These are phyloP conservation scores for Silurus meridionalis DNA, from an alignment of 2,113 vertebrate genomes.

Conservation along the genomic window DNA sequence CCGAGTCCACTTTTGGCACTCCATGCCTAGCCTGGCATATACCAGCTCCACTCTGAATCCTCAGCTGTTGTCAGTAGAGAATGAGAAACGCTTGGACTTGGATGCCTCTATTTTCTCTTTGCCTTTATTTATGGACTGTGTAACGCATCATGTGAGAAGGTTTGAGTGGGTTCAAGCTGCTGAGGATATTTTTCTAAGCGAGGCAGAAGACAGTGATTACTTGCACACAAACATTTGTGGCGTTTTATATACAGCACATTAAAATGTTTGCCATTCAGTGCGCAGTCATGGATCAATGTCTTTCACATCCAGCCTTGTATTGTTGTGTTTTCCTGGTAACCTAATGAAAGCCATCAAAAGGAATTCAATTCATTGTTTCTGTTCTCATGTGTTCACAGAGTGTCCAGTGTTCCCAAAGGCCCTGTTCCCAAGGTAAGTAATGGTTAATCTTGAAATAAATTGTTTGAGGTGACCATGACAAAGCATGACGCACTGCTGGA, in stretches of 20 bases:
- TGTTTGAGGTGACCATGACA: not conserved
- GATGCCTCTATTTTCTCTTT: slow-evolving; percentile 31
- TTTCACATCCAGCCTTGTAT: not conserved
- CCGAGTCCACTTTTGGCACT: not conserved
- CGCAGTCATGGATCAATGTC: not conserved
- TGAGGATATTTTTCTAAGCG: slow-evolving; percentile 3
- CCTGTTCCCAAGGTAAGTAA: slow-evolving; percentile 80
- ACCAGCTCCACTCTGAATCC: slow-evolving; percentile 13
- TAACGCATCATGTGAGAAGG: slow-evolving; percentile 7
- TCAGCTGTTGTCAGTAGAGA: slow-evolving; percentile 42
- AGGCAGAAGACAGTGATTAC: slow-evolving; percentile 16
- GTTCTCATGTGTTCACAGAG: slow-evolving; percentile 68
- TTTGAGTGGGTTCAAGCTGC: not conserved
- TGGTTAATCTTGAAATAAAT: not conserved
- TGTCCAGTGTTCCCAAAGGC: slow-evolving; percentile 68
- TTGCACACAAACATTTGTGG: not conserved
- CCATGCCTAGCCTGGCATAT: not conserved
- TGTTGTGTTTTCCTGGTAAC: slow-evolving; percentile 39
- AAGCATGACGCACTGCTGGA: slow-evolving; percentile 23
- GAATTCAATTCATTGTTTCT: not conserved
- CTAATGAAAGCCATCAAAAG: not conserved
- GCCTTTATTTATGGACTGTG: slow-evolving; percentile 37
- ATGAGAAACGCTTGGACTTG: slow-evolving; percentile 18
- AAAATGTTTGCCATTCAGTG: not conserved
- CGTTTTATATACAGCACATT: not conserved